phyloP scores from a whole-genome alignment of 1,140 invertebrate species.

The Scylla paramamosain region DNA sequence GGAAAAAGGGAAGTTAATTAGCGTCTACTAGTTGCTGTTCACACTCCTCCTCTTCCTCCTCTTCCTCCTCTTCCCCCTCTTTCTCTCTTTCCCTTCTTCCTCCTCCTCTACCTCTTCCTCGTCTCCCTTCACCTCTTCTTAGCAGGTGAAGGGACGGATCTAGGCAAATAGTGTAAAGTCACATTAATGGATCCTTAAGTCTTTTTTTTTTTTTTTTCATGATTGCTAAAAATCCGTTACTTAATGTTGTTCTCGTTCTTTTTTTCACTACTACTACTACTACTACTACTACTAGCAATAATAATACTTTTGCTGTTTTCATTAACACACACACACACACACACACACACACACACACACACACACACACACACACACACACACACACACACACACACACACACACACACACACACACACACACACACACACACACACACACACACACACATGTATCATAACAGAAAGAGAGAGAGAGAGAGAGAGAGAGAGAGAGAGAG shows the following conservation, averaged over 20 bases:
- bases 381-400: slow-evolving; percentile 26
- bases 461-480: background rate
- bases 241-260: too few relatives aligned
- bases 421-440: background rate
- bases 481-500: background rate
- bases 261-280: too few relatives aligned
- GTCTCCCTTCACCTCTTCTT: too few relatives aligned
- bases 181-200: too few relatives aligned
- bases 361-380: slow-evolving; percentile 4
- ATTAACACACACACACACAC: slow-evolving; percentile 5
- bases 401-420: slow-evolving; percentile 27
- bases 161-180: too few relatives aligned
- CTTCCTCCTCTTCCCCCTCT: background rate
- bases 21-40: background rate
- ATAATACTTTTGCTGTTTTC: too few relatives aligned
- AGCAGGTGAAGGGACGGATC: too few relatives aligned
- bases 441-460: background rate
- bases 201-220: too few relatives aligned
- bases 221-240: too few relatives aligned
- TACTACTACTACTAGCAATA: too few relatives aligned
- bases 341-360: slow-evolving; percentile 26
- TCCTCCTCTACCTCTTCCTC: too few relatives aligned
- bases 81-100: background rate
- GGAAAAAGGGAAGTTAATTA: slow-evolving; percentile 42
- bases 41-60: background rate